Percentiles rank a stretch among this genome's conserved stretches.
Conservation (phyloP, 2,888 invertebrate species). For the Siphonodentalium dalli region DNA sequence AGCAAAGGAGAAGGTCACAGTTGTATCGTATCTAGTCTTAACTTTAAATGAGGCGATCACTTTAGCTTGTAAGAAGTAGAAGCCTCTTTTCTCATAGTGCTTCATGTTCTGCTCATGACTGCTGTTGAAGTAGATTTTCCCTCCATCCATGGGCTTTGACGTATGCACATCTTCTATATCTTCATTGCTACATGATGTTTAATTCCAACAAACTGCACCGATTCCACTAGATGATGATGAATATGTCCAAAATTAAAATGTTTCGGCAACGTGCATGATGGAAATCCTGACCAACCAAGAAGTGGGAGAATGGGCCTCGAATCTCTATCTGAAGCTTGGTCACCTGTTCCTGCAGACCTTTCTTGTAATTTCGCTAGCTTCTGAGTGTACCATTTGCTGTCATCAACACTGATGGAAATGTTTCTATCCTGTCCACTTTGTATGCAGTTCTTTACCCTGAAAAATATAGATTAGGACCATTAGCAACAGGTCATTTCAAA, state of each 20-base stretch:
- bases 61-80: slow-evolving; percentile 20
- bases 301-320: no score
- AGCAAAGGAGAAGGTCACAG: no score
- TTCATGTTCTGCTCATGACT: slow-evolving; percentile 14
- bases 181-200: not conserved
- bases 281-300: slow-evolving; percentile 1
- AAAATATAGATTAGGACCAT: no score
- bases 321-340: no score
- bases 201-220: slow-evolving; percentile 12
- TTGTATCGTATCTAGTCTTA: no score
- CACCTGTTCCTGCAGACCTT: no score
- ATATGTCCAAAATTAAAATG: slow-evolving; percentile 20
- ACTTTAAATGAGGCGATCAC: slow-evolving; percentile 16
- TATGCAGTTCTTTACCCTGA: no score
- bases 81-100: slow-evolving; percentile 13
- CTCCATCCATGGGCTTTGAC: slow-evolving; percentile 16
- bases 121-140: slow-evolving; percentile 12
- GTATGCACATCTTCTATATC: slow-evolving; percentile 24
- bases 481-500: no score
- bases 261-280: slow-evolving; percentile 1
- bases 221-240: slow-evolving; percentile 26
- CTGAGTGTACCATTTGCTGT: no score
- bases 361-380: no score
- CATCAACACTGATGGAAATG: no score
- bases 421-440: no score